Conservation (phyloP, 37 sponge, comb jelly and placozoan species). For the Crambe crambe region DNA sequence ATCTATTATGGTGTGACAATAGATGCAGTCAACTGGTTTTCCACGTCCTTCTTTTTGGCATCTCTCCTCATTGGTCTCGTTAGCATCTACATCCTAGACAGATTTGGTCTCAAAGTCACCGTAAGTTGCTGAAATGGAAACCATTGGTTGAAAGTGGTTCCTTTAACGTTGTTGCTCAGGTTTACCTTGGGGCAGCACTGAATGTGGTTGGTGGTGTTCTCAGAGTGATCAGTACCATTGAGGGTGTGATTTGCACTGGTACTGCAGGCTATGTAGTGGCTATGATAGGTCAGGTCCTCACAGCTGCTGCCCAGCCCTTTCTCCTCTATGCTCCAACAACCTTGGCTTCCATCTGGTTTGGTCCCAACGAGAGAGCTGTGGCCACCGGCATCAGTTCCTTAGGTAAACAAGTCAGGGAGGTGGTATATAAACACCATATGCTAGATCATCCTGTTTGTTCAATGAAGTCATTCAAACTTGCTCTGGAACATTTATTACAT, state of each 20-base stretch:
- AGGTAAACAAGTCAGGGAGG: slow-evolving; percentile 32
- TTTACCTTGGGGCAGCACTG: slow-evolving; percentile 60
- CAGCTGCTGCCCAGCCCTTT: slow-evolving; percentile 85
- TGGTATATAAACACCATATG: no score
- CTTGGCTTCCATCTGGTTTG: slow-evolving; percentile 86
- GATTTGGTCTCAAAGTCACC: slow-evolving; percentile 59
- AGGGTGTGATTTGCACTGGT: slow-evolving; percentile 32
- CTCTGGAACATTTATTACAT: not conserved
- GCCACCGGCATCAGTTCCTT: slow-evolving; percentile 50
- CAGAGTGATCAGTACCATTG: slow-evolving; percentile 50
- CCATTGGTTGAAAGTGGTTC: not conserved
- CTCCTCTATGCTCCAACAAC: slow-evolving; percentile 80
- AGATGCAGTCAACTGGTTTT: slow-evolving; percentile 68
- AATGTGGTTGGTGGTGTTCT: slow-evolving; percentile 66
- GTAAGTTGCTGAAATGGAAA: slow-evolving; percentile 44
- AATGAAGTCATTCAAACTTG: no score
- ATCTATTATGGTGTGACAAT: slow-evolving; percentile 50
- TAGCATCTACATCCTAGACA: slow-evolving; percentile 69
- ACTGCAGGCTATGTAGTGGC: slow-evolving; percentile 47
- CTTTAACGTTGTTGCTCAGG: not conserved
- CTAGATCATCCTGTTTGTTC: no score
- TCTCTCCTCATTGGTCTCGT: slow-evolving; percentile 76
- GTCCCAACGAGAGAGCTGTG: slow-evolving; percentile 76
- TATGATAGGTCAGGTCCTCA: slow-evolving; percentile 70
- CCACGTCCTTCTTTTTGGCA: slow-evolving; percentile 61